phyloP scores from a whole-genome alignment of 2,797 vertebrate species.

The Xenopus petersii region DNA sequence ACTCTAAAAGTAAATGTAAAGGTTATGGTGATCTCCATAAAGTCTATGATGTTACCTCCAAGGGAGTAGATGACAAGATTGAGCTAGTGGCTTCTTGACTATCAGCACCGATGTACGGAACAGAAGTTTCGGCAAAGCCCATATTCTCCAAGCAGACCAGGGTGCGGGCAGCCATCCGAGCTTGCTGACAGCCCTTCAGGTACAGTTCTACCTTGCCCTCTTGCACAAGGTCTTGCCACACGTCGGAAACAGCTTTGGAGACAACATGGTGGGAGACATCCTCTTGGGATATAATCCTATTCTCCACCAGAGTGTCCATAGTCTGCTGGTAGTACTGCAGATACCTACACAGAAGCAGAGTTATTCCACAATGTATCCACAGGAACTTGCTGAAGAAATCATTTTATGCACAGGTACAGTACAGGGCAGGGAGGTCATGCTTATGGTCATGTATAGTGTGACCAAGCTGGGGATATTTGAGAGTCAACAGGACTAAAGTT shows the following conservation, averaged over 20 bases:
- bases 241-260: slow-evolving; percentile 71
- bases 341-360: slow-evolving; percentile 61
- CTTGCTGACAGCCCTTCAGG: slow-evolving; percentile 60
- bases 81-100: slow-evolving; percentile 69
- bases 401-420: too few species aligned
- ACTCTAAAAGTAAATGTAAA: too few species aligned
- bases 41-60: slow-evolving; percentile 64
- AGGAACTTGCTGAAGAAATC: too few species aligned
- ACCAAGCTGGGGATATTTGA: too few species aligned
- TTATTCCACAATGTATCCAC: too few species aligned
- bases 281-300: slow-evolving; percentile 59
- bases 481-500: too few species aligned
- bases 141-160: slow-evolving; percentile 43
- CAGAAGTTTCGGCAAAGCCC: slow-evolving; percentile 44
- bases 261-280: slow-evolving; percentile 65
- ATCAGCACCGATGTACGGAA: slow-evolving; percentile 61
- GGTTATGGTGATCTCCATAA: too few species aligned
- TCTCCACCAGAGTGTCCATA: slow-evolving; percentile 67
- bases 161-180: slow-evolving; percentile 46
- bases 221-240: slow-evolving; percentile 74
- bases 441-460: too few species aligned
- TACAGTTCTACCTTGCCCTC: slow-evolving; percentile 62
- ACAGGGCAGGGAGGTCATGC: too few species aligned
- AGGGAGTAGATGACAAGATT: slow-evolving; percentile 60
- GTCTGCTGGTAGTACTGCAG: slow-evolving; percentile 75